Evolutionary conservation across 2,113 vertebrate genomes (phyloP).

Genomic region (Pangasianodon gigas): DNA sequence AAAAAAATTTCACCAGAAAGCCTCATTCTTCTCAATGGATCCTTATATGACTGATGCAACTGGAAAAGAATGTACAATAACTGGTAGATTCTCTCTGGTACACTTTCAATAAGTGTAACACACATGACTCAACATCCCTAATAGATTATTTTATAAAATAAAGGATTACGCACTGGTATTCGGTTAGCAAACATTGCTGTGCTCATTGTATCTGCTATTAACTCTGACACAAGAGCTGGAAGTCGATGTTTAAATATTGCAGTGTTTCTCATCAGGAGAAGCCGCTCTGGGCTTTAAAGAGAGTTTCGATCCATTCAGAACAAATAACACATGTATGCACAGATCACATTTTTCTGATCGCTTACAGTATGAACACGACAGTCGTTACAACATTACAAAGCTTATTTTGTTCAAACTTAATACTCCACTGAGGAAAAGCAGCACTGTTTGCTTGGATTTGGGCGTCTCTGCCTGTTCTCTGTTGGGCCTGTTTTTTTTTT

Average conservation of each 20-base stretch:
- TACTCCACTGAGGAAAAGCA: background rate
- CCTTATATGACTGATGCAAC: conserved; percentile 35
- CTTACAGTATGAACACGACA: background rate
- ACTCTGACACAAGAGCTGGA: background rate
- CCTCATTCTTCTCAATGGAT: conserved; percentile 47
- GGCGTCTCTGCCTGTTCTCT: background rate
- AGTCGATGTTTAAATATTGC: background rate
- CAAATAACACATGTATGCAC: background rate
- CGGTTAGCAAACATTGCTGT: background rate
- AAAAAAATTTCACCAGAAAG: conserved; percentile 31
- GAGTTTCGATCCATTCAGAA: background rate
- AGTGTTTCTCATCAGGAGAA: background rate
- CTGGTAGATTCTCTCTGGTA: background rate
- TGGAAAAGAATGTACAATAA: conserved; percentile 60
- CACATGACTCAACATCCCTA: background rate
- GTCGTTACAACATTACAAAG: background rate
- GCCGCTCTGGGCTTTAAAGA: background rate
- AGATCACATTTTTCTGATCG: background rate
- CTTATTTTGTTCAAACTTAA: background rate
- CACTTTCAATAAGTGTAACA: background rate
- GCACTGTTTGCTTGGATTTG: background rate
- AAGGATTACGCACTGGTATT: background rate
- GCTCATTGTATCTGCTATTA: background rate
- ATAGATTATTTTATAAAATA: background rate
- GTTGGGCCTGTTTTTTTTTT: background rate